phyloP scores from a whole-genome alignment of 2,113 vertebrate species.

The Triplophysa siluroides region DNA sequence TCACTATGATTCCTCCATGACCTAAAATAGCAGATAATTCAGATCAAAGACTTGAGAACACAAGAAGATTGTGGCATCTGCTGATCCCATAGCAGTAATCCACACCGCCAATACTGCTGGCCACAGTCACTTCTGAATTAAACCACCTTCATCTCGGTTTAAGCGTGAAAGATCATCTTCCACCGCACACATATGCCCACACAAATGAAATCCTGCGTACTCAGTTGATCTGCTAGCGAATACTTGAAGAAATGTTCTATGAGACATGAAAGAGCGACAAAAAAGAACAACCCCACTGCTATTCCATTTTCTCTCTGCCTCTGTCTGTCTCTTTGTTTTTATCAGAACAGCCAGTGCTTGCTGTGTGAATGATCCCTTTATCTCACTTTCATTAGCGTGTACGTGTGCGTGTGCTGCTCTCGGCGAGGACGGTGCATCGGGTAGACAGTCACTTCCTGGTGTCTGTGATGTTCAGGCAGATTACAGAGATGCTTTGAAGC shows the following conservation, averaged over 20 bases:
- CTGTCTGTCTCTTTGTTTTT: conserved; percentile 71
- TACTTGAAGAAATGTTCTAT: conserved; percentile 58
- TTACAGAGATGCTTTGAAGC: conserved; percentile 99
- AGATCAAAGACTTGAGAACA: not conserved
- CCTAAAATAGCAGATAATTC: not conserved
- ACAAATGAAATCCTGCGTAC: conserved; percentile 59
- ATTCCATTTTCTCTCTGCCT: conserved; percentile 64
- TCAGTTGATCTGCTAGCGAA: conserved; percentile 63
- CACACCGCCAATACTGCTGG: not conserved
- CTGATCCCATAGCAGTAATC: not conserved
- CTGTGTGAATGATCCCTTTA: conserved; percentile 91
- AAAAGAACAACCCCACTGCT: conserved; percentile 65
- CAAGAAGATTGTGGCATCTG: not conserved
- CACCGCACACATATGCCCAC: not conserved
- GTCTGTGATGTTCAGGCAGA: conserved; percentile 98
- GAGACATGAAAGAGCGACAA: conserved; percentile 54
- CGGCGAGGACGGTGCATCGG: conserved; percentile 88
- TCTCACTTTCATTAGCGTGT: conserved; percentile 98
- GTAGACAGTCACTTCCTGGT: conserved; percentile 95
- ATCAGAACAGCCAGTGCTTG: conserved; percentile 69
- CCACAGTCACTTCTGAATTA: not conserved
- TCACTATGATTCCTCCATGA: not conserved
- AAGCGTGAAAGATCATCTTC: not conserved
- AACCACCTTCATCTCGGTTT: not conserved
- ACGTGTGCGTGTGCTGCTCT: conserved; percentile 86